Conservation (phyloP, 2,888 invertebrate species). For the Rhaphigaster nebulosa region DNA sequence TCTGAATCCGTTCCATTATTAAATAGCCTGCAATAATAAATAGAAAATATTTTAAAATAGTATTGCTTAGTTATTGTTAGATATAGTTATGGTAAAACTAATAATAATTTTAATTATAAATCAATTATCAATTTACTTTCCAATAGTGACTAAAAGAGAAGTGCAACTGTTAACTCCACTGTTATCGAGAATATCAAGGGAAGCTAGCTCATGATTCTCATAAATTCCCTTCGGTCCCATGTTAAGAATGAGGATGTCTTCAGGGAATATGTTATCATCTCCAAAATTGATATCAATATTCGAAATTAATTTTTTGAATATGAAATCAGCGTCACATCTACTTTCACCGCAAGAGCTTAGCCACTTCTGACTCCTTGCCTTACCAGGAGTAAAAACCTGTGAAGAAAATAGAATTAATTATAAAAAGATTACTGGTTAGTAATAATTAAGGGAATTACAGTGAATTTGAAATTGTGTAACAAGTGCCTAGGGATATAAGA, state of each 20-base stretch:
- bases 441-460: not conserved
- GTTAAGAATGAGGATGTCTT: conserved; percentile 77
- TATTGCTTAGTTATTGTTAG: not conserved
- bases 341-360: conserved; percentile 26
- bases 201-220: conserved; percentile 14
- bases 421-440: not conserved
- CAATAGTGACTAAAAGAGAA: conserved; percentile 57
- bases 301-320: conserved; percentile 47
- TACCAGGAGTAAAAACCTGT: conserved; percentile 56
- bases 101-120: not conserved
- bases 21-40: conserved; percentile 73
- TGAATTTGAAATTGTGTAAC: too few species aligned
- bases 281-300: conserved; percentile 74
- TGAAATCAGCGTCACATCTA: conserved; percentile 16
- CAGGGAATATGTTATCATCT: conserved; percentile 74
- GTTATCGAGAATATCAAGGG: conserved; percentile 48
- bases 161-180: conserved; percentile 11
- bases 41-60: not conserved
- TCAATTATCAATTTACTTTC: conserved; percentile 58
- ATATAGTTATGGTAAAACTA: not conserved
- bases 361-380: conserved; percentile 56
- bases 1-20: conserved; percentile 82
- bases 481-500: too few species aligned
- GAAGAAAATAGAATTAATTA: not conserved
- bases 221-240: conserved; percentile 78